phyloP scores from a whole-genome alignment of 2,797 vertebrate species.

The Lepidocolaptes lacrymiger region DNA sequence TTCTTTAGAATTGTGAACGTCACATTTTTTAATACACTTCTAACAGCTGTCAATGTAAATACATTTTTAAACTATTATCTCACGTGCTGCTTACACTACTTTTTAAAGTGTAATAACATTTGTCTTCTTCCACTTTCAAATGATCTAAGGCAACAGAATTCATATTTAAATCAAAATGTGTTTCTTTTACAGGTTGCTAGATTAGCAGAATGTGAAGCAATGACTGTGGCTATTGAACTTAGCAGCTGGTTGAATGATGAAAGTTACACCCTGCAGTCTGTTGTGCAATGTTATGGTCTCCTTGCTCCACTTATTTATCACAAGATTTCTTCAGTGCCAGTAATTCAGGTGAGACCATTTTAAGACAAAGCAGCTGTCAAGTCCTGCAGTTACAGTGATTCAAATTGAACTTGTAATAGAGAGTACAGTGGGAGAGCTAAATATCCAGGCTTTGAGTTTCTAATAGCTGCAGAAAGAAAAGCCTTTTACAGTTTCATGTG shows the following conservation, averaged over 20 bases:
- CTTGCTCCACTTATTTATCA: slow-evolving; percentile 90
- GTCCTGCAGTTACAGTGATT: not conserved
- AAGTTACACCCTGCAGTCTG: slow-evolving; percentile 83
- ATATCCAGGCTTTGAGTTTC: not conserved
- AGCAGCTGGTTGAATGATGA: slow-evolving; percentile 85
- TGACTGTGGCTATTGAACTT: slow-evolving; percentile 88
- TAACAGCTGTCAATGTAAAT: not conserved
- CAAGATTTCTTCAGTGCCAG: slow-evolving; percentile 82
- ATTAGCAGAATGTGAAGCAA: slow-evolving; percentile 87
- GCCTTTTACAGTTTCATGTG: not conserved
- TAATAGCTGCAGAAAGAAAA: not conserved
- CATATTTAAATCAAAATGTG: not conserved
- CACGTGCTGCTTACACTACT: not conserved
- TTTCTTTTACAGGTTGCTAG: slow-evolving; percentile 82
- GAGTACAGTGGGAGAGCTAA: not conserved
- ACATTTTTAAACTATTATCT: not conserved
- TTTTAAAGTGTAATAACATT: not conserved
- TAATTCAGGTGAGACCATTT: slow-evolving; percentile 83
- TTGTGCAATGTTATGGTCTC: slow-evolving; percentile 89
- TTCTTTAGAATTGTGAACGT: not conserved
- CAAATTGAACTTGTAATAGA: not conserved
- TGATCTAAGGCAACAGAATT: not conserved
- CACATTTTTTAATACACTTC: not conserved
- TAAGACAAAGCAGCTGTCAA: not conserved
- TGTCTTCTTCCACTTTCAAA: not conserved